Evolutionary conservation across 2,888 invertebrate genomes (phyloP).

Genomic region (Biston stratarius): DNA sequence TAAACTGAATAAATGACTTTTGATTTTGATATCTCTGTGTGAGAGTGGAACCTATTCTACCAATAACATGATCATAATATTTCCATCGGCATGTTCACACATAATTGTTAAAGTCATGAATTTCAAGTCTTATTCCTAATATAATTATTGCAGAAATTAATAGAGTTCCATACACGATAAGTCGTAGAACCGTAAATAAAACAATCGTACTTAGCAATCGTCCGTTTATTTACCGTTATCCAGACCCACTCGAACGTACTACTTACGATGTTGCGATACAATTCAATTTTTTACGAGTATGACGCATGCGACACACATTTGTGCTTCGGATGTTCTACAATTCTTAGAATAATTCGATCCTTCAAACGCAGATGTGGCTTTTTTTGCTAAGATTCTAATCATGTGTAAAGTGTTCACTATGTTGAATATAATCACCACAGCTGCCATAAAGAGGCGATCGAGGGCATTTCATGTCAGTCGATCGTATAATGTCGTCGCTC

Average conservation of each 20-base stretch:
- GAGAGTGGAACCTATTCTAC: too few species aligned
- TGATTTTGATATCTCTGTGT: too few species aligned
- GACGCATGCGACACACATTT: constrained; percentile 62
- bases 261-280: constrained; percentile 51
- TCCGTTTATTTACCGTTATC: constrained; percentile 70
- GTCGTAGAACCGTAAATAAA: constrained; percentile 46
- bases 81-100: too few species aligned
- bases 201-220: constrained; percentile 51
- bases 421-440: constrained; percentile 53
- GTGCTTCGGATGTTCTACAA: constrained; percentile 27
- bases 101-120: too few species aligned
- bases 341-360: constrained; percentile 52
- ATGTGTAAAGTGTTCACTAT: constrained; percentile 35
- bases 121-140: too few species aligned
- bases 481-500: constrained; percentile 48
- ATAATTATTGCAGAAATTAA: too few species aligned
- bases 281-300: constrained; percentile 60
- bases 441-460: constrained; percentile 51
- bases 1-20: too few species aligned
- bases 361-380: constrained; percentile 38
- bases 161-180: too few species aligned
- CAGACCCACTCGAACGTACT: constrained; percentile 56
- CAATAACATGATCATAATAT: too few species aligned
- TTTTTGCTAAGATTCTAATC: background rate
- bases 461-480: constrained; percentile 51